Evolutionary conservation across 1,140 invertebrate genomes (phyloP), one percentile per base, ranked within the genome.

Genomic region (Hestina assimilis): DNA sequence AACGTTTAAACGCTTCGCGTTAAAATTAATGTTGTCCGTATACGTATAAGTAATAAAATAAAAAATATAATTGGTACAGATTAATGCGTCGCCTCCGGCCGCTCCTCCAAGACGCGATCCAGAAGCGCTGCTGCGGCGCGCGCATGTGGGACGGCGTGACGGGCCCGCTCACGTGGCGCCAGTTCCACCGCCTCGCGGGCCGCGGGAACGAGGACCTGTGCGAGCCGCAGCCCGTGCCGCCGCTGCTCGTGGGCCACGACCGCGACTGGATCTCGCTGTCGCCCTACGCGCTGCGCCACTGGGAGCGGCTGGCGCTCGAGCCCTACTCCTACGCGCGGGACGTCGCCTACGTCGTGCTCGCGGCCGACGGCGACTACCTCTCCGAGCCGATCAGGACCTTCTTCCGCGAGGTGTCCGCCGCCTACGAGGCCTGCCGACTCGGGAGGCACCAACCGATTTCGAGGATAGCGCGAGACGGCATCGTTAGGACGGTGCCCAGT

Each of bases 151-250:
- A 96, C 74, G 95, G 95, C 24, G 96, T 97, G 1, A 93, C 93
- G 54, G 97, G 97, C 7, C 97, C 97, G 19, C 91, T 99, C 0
- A 99, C 97, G 1, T 99, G 98, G 98, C 92, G 97, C 48, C 96
- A 99, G 83, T 99, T 99, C 86, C 97, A 99, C 90, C 91, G 96
- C 38, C 90, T 99, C 48, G 97, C 97, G 8, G 97, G 97, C 1
- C 90, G 97, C 77, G 96, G 96, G 43, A 96, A 96, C 14, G 96
- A 98, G 75, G 97, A 99, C 77, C 93, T 96, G 40, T 98, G 96
- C 87, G 97, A 98, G 75, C 97, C 98, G 6, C 97, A 99, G 87
- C 97, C 97, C 0, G 97, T 99, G 69, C 98, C 98, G 4, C 95
- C 96, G 3, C 89, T 99, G 14, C 92, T 98, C 40, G 96, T 98